Conservation (phyloP, 2,888 invertebrate genomes). For the Siphlonurus alternatus region DNA sequence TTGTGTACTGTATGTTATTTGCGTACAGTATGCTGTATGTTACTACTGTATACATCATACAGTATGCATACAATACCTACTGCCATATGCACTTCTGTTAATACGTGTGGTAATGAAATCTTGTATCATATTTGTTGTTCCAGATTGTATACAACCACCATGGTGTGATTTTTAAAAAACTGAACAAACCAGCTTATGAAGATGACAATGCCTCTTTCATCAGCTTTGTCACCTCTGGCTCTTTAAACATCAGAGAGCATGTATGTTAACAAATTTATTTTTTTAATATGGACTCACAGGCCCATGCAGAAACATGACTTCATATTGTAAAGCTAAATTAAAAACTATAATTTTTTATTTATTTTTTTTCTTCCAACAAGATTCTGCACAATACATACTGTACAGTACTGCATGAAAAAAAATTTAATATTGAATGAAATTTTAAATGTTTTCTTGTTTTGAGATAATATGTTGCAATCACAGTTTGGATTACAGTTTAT, state of each 20-base stretch:
- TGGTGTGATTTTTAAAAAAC: conserved; percentile 54
- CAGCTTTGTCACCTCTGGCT: conserved; percentile 1
- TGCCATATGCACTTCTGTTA: no score
- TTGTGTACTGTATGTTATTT: no score
- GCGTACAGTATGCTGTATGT: no score
- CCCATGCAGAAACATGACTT: background rate
- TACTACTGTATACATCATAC: no score
- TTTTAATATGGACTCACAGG: background rate
- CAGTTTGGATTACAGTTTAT: background rate
- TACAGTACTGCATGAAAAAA: no score
- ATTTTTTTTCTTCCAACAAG: background rate
- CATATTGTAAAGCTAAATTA: no score
- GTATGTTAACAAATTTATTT: background rate
- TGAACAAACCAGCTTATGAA: conserved; percentile 37
- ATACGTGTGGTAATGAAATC: no score
- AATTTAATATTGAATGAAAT: no score
- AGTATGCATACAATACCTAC: no score
- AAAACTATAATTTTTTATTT: background rate
- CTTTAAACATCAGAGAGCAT: conserved; percentile 5
- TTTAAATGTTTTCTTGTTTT: background rate
- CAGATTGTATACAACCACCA: conserved; percentile 64
- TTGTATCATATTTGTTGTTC: no score
- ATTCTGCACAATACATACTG: background rate
- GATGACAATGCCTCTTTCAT: conserved; percentile 1
- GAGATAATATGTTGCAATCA: background rate